Base-by-base conservation (phyloP, 2,888 invertebrate species). In the Synanthedon andrenaeformis region DNA sequence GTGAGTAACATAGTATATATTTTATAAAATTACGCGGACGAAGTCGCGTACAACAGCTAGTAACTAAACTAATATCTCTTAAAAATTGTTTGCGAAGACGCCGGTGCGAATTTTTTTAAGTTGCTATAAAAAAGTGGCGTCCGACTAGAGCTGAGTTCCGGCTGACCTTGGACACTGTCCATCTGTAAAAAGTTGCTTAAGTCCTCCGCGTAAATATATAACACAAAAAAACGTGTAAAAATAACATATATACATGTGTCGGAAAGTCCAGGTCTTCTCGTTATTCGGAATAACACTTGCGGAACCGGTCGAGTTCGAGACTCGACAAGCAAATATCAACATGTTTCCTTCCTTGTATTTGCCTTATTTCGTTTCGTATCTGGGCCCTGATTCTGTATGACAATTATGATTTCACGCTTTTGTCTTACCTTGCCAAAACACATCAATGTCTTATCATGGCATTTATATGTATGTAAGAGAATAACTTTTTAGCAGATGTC, bases 231-330 rank as follows among this genome's bases (percentile, higher is more conserved):
- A 65, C 60, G 64, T 60, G 64, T 57, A 71, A 68, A 64, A 68
- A 70, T 64, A 70, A 62, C 60, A 53, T 59, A 65, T 59, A 72
- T 74, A 35, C 35, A 35, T 35, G 35, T 35, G 35, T 82, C 82
- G 85, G 86, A 83, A 84, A 86, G 84, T 79, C 85, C 85, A 78
- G 77, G 78, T 76, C 66, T 76, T 77, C 83, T 82, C 80, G 69
- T 82, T 79, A 81, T 79, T 82, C 77, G 79, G 85, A 86, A 86
- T 84, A 87, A 79, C 84, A 86, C 85, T 87, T 82, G 85, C 70
- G 67, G 68, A 82, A 87, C 86, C 86, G 85, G 86, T 86, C 72
- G 61, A 57, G 60, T 65, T 56, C 67, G 63, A 70, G 71, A 35
- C 35, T 35, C 35, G 35, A 35, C 72, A 73, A 72, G 76, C 78